Base-by-base conservation (phyloP, 2,888 invertebrate species). In the Meiosimyza platycephala region DNA sequence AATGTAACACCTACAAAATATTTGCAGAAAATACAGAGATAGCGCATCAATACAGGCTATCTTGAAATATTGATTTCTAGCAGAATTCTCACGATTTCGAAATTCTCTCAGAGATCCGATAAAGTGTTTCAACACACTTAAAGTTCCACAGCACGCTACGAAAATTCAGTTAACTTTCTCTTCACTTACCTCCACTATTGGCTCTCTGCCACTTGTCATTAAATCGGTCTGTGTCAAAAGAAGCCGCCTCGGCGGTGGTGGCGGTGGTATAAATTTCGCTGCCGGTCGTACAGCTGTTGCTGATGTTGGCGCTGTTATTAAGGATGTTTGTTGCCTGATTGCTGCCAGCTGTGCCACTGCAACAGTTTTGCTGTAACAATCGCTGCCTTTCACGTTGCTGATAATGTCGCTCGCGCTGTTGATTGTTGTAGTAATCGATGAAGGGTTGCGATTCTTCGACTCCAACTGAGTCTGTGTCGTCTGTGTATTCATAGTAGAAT, bases 371-470 rank as follows among this genome's bases (percentile, higher is more conserved):
- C 28, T 80, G 80, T 72, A 81, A 79, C 73, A 81, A 79, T 64
- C 80, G 77, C 62, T 82, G 81, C 33, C 76, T 69, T 15, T 79
- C 81, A 51, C 69, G 72, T 52, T 76, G 71, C 62, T 82, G 80
- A 62, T 85, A 86, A 89, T 87, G 90, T 85, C 88, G 90, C 88
- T 89, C 90, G 88, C 88, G 90, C 88, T 85, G 86, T 78, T 86
- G 85, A 74, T 86, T 88, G 89, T 90, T 88, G 90, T 90, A 90
- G 89, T 90, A 89, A 87, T 90, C 88, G 89, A 90, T 78, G 78
- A 85, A 83, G 72, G 90, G 88, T 87, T 90, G 88, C 87, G 89
- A 86, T 88, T 90, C 88, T 86, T 75, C 79, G 71, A 79, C 80
- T 33, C 28, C 60, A 64, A 11, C 63, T 65, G 69, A 55, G 70